Evolutionary conservation across 30 jellyfish, hydroid and myxozoan genomes (phyloP), one percentile per base, ranked within the genome.

Genomic region (Aurelia sp.): DNA sequence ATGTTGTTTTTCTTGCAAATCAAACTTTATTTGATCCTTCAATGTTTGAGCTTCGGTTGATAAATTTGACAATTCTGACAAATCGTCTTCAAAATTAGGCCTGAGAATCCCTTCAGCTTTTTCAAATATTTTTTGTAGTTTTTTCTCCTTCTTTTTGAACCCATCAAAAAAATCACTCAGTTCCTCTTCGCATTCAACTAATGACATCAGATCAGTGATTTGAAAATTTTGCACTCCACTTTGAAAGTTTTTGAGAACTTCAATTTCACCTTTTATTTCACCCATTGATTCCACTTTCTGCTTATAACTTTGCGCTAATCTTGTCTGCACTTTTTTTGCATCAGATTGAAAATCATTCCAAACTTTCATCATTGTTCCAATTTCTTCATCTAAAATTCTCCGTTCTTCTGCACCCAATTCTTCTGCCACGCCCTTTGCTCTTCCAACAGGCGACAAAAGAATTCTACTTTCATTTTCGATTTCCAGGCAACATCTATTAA

Each of bases 171-270:
- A 35, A 73, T 73, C 82, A 41, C 60, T 55, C 12, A 73, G 15
- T 30, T 70, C 86, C 65, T 84, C 93, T 41, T 84, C 87, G 35
- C 85, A 44, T 69, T 82, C 91, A 69, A 82, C 76, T 13, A 82
- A 74, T 31, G 91, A 82, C 91, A 82, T 69, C 16, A 66, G 67
- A 35, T 82, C 91, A 16, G 19, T 59, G 3, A 82, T 27, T 40
- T 35, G 37, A 30, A 82, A 82, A 37, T 69, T 59, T 31, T 60
- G 55, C n/a, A 69, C 41, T n/a, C 78, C 83, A 22, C n/a, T 40
- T 64, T 82, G 74, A 11, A 82, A 27, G 21, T 82, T 62, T 12
- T 82, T 71, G 66, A 82, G 50, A 64, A 70, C 48, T 20, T 71
- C 66, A 55, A 41, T 22, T 52, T 55, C 50, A 58, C 23, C 17